A percentile compares a stretch with the other conserved stretches of the same genome.
These are phyloP conservation scores for Dasysyrphus tricinctus DNA, from an alignment of 2,888 invertebrate genomes.

Conservation along the genomic window DNA sequence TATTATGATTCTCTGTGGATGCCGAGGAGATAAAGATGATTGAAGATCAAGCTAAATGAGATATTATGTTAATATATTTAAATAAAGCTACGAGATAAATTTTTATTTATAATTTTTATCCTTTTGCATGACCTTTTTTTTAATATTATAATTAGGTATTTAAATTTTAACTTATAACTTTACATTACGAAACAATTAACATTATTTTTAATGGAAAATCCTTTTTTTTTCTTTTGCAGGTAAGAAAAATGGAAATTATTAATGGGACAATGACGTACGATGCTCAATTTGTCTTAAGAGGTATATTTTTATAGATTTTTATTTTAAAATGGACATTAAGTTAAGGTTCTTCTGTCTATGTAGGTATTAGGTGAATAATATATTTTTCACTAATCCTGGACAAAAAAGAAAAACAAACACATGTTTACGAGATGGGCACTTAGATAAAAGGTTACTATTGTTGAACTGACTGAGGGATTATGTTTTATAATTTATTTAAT, in stretches of 20 bases:
- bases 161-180: no score
- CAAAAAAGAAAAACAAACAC: background rate
- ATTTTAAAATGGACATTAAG: background rate
- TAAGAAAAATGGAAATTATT: constrained; percentile 48
- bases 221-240: constrained; percentile 53
- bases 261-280: background rate
- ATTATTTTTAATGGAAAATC: background rate
- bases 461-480: background rate
- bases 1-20: background rate
- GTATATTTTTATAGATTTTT: background rate
- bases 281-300: constrained; percentile 10
- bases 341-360: background rate
- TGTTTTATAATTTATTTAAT: constrained; percentile 23
- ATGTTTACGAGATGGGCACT: background rate
- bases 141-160: no score
- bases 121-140: no score
- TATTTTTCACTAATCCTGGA: no score
- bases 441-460: background rate
- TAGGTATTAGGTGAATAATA: no score
- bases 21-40: background rate
- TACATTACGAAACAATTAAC: background rate
- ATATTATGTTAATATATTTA: background rate
- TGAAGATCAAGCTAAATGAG: background rate
- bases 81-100: background rate
- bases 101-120: background rate